Base-by-base conservation (phyloP, 2,797 vertebrate species). In the Sitta carolinensis region DNA sequence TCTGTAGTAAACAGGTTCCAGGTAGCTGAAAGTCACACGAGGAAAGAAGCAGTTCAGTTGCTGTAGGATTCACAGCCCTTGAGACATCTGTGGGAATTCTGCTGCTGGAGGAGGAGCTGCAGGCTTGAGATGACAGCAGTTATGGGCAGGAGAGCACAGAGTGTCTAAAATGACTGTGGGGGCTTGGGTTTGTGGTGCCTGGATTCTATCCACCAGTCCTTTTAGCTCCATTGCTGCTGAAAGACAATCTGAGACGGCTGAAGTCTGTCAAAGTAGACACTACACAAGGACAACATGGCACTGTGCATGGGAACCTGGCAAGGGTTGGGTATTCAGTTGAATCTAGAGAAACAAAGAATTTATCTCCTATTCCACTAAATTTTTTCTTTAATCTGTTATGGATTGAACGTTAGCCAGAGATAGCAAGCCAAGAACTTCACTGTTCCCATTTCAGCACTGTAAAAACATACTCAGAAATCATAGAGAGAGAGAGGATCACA, bases 301-400 rank as follows among this genome's bases (percentile, higher is more conserved):
- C 48, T 67, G 51, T 57, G 70, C 84, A 80, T 82, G 91, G 87
- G 87, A 96, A 95, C 59, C 75, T 87, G 81, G 81, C 87, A 94
- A 84, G 52, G 38, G 79, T 45, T 90, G 61, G 48, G 59, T 70
- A 51, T 76, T 89, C 72, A 79, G 40, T 2, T 67, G 25, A 80
- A 68, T 74, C 84, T 90, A 91, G 38, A 94, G 85, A 94, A 94
- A 89, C 90, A 94, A 95, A 88, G 77, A 82, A 74, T 95, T 96
- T 82, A 47, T 91, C 55, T 95, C 70, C 80, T 70, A 54, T 82
- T 91, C 63, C 61, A 90, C 69, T 83, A 9, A 67, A 15, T 80
- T 89, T 96, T 90, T 94, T 87, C 87, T 94, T 91, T 91, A 91
- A 76, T 91, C 82, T 95, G 63, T 57, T 57, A 40, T 50, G 76